Percentiles rank a stretch among this genome's conserved stretches.
These are phyloP conservation scores for Eurytoma adleriae DNA, from an alignment of 2,888 invertebrate genomes.

Conservation along the genomic window DNA sequence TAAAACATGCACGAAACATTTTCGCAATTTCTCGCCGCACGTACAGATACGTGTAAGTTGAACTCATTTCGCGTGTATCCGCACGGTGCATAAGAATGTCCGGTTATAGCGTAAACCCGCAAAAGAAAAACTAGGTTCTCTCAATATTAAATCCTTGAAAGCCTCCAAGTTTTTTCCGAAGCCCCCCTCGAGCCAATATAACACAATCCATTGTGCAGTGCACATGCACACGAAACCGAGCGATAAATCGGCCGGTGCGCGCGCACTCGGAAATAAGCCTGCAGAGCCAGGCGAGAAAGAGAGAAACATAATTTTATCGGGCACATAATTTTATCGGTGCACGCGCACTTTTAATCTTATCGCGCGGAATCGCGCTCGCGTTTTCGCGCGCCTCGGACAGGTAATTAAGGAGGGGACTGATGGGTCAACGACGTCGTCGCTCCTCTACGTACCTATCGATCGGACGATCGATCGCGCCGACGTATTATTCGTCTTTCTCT, in stretches of 20 bases:
- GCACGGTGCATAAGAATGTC: background rate
- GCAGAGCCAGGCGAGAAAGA: background rate
- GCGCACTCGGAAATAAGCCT: slow-evolving; percentile 11
- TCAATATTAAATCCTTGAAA: slow-evolving; percentile 40
- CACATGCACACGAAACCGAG: background rate
- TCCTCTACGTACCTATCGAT: slow-evolving; percentile 1
- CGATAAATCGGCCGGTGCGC: slow-evolving; percentile 42
- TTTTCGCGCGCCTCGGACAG: too few species aligned
- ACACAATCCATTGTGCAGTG: slow-evolving; percentile 18
- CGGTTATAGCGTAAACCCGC: too few species aligned
- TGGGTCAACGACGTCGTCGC: background rate
- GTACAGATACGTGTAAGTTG: background rate
- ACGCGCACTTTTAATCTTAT: too few species aligned
- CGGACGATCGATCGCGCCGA: too few species aligned
- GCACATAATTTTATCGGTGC: background rate
- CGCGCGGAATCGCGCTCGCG: too few species aligned
- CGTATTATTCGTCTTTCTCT: too few species aligned
- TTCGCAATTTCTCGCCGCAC: background rate
- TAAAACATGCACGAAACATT: too few species aligned
- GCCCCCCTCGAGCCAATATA: background rate
- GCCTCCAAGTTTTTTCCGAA: slow-evolving; percentile 22
- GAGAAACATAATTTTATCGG: background rate
- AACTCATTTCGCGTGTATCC: background rate
- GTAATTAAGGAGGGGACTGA: too few species aligned
- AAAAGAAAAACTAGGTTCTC: background rate